Conservation (phyloP, 2,797 vertebrate species). For the Pitangus sulphuratus region DNA sequence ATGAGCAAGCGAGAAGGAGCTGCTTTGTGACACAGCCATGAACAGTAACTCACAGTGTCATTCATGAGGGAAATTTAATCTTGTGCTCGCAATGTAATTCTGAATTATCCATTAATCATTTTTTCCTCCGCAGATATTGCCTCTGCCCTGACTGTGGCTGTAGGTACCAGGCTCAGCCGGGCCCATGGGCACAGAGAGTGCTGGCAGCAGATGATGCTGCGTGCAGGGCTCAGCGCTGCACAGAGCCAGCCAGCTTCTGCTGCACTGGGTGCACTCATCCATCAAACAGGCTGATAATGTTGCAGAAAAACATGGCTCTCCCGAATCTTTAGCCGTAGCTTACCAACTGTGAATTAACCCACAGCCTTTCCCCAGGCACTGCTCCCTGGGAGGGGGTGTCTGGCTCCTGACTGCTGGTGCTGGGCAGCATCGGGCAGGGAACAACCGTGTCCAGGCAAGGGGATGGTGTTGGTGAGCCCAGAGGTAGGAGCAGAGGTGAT, state of each 20-base stretch:
- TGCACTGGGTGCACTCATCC: accelerated
- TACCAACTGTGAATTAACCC: accelerated
- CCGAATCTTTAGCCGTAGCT: neutral
- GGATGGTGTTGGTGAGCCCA: neutral
- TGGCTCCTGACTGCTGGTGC: neutral
- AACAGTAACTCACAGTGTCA: neutral
- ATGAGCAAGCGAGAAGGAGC: neutral
- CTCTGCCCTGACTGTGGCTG: neutral
- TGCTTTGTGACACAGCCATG: conserved; percentile 19
- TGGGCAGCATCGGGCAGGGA: accelerated
- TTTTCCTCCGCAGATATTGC: neutral
- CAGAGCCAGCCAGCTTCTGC: neutral
- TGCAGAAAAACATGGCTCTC: neutral
- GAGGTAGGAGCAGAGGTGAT: accelerated
- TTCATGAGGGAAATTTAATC: conserved; percentile 34
- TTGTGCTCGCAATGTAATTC: neutral
- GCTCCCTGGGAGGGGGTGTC: neutral
- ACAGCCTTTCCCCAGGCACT: neutral
- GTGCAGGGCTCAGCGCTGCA: accelerated
- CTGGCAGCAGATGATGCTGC: accelerated
- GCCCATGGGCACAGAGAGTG: accelerated
- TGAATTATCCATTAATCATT: neutral
- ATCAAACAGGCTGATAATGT: neutral
- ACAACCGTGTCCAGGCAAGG: neutral
- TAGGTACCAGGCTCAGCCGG: accelerated